Percentiles rank a stretch among this genome's conserved stretches.
phyloP scores from a whole-genome alignment of 2,113 vertebrate species.

The Pteruthius melanotis region DNA sequence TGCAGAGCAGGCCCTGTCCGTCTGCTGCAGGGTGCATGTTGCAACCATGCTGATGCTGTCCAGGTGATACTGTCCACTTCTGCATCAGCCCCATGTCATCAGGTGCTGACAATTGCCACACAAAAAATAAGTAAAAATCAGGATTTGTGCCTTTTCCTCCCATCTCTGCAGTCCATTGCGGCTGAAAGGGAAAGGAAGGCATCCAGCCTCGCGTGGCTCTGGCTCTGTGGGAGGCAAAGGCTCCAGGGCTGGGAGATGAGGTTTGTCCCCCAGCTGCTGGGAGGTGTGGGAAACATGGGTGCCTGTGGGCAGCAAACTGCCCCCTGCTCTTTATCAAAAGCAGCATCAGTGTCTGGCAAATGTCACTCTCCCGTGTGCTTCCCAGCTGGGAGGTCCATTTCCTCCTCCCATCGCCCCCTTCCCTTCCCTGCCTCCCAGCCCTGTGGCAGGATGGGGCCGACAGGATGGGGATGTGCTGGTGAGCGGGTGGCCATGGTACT shows the following conservation, averaged over 20 bases:
- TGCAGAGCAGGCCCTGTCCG: not conserved
- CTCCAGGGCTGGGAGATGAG: not conserved
- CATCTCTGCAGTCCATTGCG: not conserved
- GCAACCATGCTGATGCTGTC: not conserved
- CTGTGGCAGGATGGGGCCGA: rapidly evolving
- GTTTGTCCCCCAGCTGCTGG: not conserved
- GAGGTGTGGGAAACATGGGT: constrained; percentile 21
- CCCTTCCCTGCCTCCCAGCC: not conserved
- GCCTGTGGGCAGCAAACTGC: constrained; percentile 13
- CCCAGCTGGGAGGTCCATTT: constrained; percentile 16
- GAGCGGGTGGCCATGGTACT: not conserved
- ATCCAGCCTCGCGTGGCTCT: rapidly evolving
- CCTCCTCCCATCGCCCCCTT: not conserved
- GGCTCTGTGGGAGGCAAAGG: not conserved
- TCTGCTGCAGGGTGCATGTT: not conserved
- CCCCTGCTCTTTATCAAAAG: constrained; percentile 20
- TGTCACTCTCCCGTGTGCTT: not conserved
- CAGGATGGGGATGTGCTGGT: rapidly evolving
- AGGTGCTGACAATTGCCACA: not conserved
- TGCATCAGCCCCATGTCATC: not conserved
- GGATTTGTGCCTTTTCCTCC: not conserved
- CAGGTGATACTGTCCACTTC: not conserved
- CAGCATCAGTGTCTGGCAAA: constrained; percentile 38
- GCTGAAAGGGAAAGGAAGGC: not conserved
- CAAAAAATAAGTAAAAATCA: not conserved